phyloP scores from a whole-genome alignment of 2,797 vertebrate species.

The Alcedo quadribrachys region DNA sequence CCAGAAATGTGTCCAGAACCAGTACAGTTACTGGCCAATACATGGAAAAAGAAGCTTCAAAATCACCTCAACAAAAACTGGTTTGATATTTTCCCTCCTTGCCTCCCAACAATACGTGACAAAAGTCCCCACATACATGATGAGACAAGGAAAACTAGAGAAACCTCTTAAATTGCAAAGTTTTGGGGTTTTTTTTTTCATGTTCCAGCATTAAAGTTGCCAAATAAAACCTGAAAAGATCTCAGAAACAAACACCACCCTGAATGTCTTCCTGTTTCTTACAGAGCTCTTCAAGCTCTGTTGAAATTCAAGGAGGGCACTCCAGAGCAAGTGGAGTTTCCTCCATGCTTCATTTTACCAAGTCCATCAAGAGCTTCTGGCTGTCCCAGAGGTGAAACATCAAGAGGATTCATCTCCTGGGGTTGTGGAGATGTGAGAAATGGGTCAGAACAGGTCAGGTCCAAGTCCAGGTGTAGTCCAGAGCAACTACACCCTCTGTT shows the following conservation, averaged over 20 bases:
- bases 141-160: neutral
- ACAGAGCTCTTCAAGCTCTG: neutral
- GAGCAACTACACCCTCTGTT: neutral
- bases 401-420: neutral
- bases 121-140: neutral
- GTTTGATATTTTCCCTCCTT: neutral
- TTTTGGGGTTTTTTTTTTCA: neutral
- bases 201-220: neutral
- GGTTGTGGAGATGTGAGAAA: neutral
- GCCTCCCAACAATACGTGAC: too few relatives aligned
- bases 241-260: neutral
- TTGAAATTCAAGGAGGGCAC: neutral
- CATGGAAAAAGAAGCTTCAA: neutral
- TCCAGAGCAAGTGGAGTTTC: neutral
- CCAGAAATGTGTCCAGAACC: neutral
- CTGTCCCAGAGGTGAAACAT: neutral
- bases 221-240: neutral
- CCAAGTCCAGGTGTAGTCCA: neutral
- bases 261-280: neutral
- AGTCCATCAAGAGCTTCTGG: neutral
- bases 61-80: neutral
- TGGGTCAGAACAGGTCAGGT: accelerated
- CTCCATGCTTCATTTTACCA: neutral
- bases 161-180: neutral
- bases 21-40: neutral